A percentile compares a stretch with the other conserved stretches of the same genome.
Evolutionary conservation across 2,797 vertebrate species (phyloP).

Genomic region (Thamnophis elegans): DNA sequence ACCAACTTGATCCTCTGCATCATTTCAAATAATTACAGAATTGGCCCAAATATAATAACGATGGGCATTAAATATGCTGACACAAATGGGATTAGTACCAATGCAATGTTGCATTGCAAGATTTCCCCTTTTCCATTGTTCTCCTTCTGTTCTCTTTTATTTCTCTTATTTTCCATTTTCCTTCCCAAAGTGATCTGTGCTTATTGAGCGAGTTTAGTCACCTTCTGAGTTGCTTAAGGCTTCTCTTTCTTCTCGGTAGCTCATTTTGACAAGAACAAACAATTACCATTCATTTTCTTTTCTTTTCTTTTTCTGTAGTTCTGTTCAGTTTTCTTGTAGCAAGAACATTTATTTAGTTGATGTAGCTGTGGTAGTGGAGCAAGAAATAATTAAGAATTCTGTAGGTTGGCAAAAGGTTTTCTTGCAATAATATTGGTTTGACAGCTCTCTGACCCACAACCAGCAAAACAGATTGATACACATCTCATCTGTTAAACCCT

Average conservation of each 20-base stretch:
- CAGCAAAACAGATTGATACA: not conserved
- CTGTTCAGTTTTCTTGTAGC: not conserved
- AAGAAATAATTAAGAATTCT: not conserved
- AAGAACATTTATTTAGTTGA: not conserved
- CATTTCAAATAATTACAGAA: not conserved
- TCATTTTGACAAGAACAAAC: not conserved
- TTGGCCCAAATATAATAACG: not conserved
- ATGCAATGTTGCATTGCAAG: not conserved
- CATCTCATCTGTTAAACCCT: not conserved
- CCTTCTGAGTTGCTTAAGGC: not conserved
- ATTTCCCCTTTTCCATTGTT: not conserved
- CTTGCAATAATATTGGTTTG: not conserved
- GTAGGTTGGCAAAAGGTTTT: not conserved
- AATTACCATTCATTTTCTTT: not conserved
- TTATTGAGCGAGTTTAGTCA: not conserved
- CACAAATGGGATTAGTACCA: not conserved
- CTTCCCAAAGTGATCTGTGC: not conserved
- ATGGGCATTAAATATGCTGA: not conserved
- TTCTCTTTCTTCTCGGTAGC: not conserved
- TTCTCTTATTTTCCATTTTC: not conserved
- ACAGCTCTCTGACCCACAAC: not conserved
- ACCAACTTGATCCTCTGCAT: not conserved
- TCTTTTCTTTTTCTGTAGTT: not conserved
- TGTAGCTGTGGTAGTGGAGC: not conserved
- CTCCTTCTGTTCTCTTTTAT: not conserved